These are phyloP conservation scores for Lanius collurio DNA, from an alignment of 2,113 vertebrate genomes.

Conservation along the genomic window DNA sequence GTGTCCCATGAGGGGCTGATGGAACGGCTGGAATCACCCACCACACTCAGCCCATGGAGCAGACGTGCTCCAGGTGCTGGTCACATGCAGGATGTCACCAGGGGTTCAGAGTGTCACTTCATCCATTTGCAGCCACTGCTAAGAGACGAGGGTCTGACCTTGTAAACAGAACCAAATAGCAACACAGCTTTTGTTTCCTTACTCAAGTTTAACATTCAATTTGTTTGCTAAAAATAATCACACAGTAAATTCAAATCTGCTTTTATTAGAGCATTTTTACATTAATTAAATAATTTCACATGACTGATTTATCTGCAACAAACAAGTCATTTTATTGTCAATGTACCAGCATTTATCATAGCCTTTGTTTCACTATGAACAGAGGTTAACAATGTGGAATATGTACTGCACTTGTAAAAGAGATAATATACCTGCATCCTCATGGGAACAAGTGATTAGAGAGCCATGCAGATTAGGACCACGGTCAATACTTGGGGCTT, in stretches of 20 bases:
- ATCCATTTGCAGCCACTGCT: background rate
- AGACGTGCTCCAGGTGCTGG: accelerated
- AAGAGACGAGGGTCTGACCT: background rate
- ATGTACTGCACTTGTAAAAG: background rate
- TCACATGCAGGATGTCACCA: background rate
- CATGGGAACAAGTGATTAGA: background rate
- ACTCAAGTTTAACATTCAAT: background rate
- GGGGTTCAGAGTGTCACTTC: background rate
- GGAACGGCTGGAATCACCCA: background rate
- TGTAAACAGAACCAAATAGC: background rate
- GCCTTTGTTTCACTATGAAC: background rate
- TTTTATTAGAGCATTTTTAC: conserved; percentile 42
- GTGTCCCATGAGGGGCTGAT: accelerated
- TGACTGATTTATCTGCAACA: conserved; percentile 40
- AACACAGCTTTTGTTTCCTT: conserved; percentile 9
- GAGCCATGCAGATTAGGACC: background rate
- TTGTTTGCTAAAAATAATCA: conserved; percentile 35
- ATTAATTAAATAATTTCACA: conserved; percentile 34
- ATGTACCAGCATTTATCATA: background rate
- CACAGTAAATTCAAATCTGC: conserved; percentile 29
- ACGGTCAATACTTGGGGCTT: background rate
- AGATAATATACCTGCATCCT: background rate
- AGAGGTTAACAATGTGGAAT: background rate
- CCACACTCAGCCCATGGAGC: background rate
- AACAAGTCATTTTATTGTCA: conserved; percentile 32